Percentiles rank a stretch among this genome's conserved stretches.
phyloP scores from a whole-genome alignment of 1,140 invertebrate species.

The Lordiphosa mommai region DNA sequence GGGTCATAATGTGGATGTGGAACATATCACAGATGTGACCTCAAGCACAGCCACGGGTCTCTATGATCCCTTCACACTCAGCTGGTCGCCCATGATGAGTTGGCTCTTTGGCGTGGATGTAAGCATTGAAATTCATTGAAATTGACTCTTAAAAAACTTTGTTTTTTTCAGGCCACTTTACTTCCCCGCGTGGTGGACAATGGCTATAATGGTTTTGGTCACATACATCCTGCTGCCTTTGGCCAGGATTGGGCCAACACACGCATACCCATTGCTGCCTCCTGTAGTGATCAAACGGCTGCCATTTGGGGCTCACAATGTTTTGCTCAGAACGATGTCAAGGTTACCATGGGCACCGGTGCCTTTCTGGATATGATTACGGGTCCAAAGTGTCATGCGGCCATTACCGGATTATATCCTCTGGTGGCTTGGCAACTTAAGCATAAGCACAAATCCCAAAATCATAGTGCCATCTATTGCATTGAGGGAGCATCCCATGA shows the following conservation, averaged over 20 bases:
- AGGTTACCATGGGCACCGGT: conserved; percentile 95
- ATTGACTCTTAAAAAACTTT: conserved; percentile 78
- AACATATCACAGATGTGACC: conserved; percentile 92
- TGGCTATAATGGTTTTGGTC: conserved; percentile 86
- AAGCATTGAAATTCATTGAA: conserved; percentile 81
- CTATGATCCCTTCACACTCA: conserved; percentile 94
- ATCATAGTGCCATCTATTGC: conserved; percentile 83
- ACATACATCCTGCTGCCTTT: conserved; percentile 84
- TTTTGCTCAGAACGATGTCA: conserved; percentile 90
- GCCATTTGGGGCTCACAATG: conserved; percentile 96
- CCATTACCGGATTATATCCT: conserved; percentile 91
- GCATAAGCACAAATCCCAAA: conserved; percentile 42
- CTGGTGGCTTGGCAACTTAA: conserved; percentile 92
- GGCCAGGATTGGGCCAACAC: conserved; percentile 84
- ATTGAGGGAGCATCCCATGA: conserved; percentile 93
- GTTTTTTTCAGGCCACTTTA: conserved; percentile 82
- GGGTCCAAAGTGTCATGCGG: conserved; percentile 87
- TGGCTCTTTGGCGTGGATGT: conserved; percentile 82
- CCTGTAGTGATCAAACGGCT: conserved; percentile 90
- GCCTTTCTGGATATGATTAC: conserved; percentile 96
- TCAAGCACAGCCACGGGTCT: conserved; percentile 94
- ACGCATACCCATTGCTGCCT: conserved; percentile 83
- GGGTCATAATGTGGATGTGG: conserved; percentile 34
- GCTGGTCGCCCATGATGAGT: conserved; percentile 83
- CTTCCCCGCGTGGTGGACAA: conserved; percentile 91